Percentiles rank a stretch among this genome's conserved stretches.
phyloP scores from a whole-genome alignment of 2,888 invertebrate genomes.

The Cheilosia pagana region DNA sequence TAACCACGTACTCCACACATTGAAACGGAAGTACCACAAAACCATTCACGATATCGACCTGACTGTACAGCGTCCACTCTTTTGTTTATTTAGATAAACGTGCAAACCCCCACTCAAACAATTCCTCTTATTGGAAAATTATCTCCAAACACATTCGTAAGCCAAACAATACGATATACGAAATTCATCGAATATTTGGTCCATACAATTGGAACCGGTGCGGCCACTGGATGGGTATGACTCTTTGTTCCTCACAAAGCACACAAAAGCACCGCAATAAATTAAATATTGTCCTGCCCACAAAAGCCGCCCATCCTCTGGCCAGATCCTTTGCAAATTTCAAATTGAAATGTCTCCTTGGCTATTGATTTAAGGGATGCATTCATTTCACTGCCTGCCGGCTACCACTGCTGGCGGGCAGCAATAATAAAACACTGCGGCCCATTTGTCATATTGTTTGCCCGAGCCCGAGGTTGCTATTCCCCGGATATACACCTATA shows the following conservation, averaged over 20 bases:
- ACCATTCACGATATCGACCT: neutral
- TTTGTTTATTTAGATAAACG: slow-evolving; percentile 20
- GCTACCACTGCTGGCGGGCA: slow-evolving; percentile 17
- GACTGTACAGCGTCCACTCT: neutral
- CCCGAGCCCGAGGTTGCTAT: slow-evolving; percentile 4
- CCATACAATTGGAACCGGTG: slow-evolving; percentile 24
- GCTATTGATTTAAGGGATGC: slow-evolving; percentile 71
- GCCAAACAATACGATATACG: slow-evolving; percentile 38
- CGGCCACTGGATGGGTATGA: neutral
- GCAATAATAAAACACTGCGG: slow-evolving; percentile 62
- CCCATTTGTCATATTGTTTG: slow-evolving; percentile 65
- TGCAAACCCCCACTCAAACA: slow-evolving; percentile 30
- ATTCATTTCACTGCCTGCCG: slow-evolving; percentile 38
- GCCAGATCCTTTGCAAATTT: slow-evolving; percentile 43
- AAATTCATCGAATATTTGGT: slow-evolving; percentile 34
- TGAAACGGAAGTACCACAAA: neutral
- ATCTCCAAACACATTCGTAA: slow-evolving; percentile 56
- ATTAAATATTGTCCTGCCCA: slow-evolving; percentile 72
- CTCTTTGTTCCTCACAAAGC: slow-evolving; percentile 46
- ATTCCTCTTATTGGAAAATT: slow-evolving; percentile 46
- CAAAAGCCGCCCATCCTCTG: slow-evolving; percentile 5
- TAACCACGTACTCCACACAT: no score
- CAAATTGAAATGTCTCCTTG: slow-evolving; percentile 73
- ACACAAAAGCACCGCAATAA: slow-evolving; percentile 72
- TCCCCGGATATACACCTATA: neutral